Evolutionary conservation across 2,113 vertebrate genomes (phyloP), one percentile per base, ranked within the genome.

Genomic region (Callaeas wilsoni): DNA sequence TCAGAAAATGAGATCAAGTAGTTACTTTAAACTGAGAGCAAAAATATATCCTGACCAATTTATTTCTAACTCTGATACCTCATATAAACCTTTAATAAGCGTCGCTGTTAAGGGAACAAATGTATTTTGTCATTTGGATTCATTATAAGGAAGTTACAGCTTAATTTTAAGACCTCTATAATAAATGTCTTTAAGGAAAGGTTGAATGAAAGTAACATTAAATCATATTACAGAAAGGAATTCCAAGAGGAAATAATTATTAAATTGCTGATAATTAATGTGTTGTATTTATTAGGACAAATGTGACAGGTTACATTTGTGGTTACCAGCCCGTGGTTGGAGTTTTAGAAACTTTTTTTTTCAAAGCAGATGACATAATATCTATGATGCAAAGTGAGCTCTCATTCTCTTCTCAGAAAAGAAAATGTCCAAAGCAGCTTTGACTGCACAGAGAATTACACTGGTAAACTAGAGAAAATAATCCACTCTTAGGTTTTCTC

Each of bases 161-260:
- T 96, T 53, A 46, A 52, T 87, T 87, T 95, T 83, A 76, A 89
- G 91, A 69, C 11, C 53, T 53, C 42, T 86, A 37, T 88, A 77
- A 84, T 62, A 88, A 75, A 88, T 27, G 7, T 42, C 69, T 90
- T 49, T 49, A 88, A 69, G 52, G 78, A 90, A 96, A 87, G 2
- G 6, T 71, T 90, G 56, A 82, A 49, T 59, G 64, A 80, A 93
- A 90, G 19, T 69, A 80, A 65, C 57, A 52, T 76, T 91, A 96
- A 97, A 97, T 94, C 73, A 47, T 62, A 56, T 90, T 90, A 32
- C 30, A 87, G 95, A 90, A 15, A 87, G 52, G 53, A 95, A 94
- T 91, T 97, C 53, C 86, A 95, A 94, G 44, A 44, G 41, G 10
- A 79, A 89, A 47, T 35, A 19, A 20, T 67, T 84, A 81, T 92